A percentile compares a stretch with the other conserved stretches of the same genome.
Conservation (phyloP, 2,888 invertebrate genomes). For the Phragmatobia fuliginosa region DNA sequence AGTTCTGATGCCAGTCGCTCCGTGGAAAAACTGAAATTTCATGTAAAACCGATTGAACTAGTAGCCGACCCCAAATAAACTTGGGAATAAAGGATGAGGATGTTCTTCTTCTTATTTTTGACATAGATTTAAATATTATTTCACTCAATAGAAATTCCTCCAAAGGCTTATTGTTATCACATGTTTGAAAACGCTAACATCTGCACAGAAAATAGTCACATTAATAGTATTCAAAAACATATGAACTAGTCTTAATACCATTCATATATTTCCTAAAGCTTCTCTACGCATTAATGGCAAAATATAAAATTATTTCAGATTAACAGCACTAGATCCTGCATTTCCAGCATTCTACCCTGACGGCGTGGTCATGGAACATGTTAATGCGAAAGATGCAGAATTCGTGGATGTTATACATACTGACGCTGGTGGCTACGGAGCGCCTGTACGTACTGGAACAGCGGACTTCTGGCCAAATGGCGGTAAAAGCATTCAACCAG, state of each 20-base stretch:
- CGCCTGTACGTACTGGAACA: slow-evolving; percentile 86
- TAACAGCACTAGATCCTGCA: slow-evolving; percentile 88
- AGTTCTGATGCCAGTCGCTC: no score
- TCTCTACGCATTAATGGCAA: neutral
- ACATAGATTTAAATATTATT: neutral
- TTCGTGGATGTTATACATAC: slow-evolving; percentile 91
- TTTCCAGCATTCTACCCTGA: slow-evolving; percentile 87
- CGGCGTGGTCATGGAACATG: slow-evolving; percentile 80
- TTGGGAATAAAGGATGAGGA: no score
- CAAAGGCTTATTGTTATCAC: neutral
- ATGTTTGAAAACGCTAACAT: neutral
- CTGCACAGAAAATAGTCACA: neutral
- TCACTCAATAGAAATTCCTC: neutral
- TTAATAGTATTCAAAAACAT: neutral
- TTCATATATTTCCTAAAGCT: neutral
- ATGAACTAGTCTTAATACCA: no score
- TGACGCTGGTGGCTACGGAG: slow-evolving; percentile 88
- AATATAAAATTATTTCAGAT: slow-evolving; percentile 65
- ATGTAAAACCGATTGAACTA: no score
- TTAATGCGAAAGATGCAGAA: slow-evolving; percentile 84
- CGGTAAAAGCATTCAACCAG: slow-evolving; percentile 87
- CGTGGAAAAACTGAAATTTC: no score
- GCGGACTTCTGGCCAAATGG: slow-evolving; percentile 89
- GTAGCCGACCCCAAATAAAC: no score
- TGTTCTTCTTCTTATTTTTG: neutral